Conservation (phyloP, 2,113 vertebrate species). For the Phyllostomus hastatus region DNA sequence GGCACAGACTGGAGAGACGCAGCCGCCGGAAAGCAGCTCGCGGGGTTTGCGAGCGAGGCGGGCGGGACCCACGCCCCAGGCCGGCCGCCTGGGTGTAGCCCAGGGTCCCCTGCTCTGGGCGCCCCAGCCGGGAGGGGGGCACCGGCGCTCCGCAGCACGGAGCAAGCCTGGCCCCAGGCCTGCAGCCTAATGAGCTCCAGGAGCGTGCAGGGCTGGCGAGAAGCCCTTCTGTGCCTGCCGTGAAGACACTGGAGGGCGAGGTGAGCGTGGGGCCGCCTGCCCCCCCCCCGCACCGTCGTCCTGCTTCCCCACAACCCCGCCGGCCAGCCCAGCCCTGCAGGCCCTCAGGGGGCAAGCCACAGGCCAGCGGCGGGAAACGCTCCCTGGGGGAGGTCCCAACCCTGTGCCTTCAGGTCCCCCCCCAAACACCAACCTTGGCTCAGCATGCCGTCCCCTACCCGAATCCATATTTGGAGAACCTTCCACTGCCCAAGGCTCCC, state of each 20-base stretch:
- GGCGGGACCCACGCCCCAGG: neutral
- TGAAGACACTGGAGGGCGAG: neutral
- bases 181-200: neutral
- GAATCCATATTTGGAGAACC: neutral
- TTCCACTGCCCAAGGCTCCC: neutral
- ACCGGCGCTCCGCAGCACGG: neutral
- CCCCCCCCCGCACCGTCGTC: too few species aligned
- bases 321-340: neutral
- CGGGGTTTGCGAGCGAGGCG: neutral
- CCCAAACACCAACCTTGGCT: neutral
- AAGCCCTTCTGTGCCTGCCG: neutral
- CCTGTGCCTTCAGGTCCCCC: neutral
- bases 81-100: neutral
- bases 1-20: neutral
- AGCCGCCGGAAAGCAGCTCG: neutral
- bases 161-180: neutral
- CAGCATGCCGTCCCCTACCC: too few species aligned
- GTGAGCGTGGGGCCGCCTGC: fast-evolving
- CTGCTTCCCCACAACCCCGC: neutral
- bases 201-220: neutral
- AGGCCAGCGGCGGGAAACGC: fast-evolving
- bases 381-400: neutral
- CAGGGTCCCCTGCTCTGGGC: neutral
- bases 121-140: neutral
- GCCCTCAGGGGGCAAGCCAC: neutral